phyloP scores from a whole-genome alignment of 2,113 vertebrate genomes.

The Aegypius monachus region DNA sequence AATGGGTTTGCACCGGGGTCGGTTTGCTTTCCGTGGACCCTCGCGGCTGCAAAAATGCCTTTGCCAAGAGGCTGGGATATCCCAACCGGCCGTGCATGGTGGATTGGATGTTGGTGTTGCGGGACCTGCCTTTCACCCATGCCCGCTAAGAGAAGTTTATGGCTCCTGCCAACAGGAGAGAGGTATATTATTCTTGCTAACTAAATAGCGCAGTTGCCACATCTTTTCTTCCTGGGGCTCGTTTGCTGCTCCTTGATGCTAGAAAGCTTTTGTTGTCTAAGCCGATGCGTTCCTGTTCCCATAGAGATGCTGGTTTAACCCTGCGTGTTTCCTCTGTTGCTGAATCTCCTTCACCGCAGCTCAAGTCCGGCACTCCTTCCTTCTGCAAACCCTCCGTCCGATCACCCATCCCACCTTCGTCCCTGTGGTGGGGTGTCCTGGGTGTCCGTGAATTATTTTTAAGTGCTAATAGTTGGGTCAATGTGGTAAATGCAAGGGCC shows the following conservation, averaged over 20 bases:
- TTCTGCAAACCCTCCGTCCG: neutral
- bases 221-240: neutral
- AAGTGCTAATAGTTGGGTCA: neutral
- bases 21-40: neutral
- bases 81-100: rapidly evolving
- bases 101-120: neutral
- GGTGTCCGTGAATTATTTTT: neutral
- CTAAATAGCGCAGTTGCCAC: neutral
- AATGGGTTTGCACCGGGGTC: neutral
- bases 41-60: neutral
- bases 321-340: neutral
- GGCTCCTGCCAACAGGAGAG: neutral
- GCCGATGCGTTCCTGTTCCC: neutral
- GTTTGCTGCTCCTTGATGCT: neutral
- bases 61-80: neutral
- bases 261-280: neutral
- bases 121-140: neutral
- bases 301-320: neutral
- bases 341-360: neutral
- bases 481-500: neutral
- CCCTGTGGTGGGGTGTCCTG: neutral
- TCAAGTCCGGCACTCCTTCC: neutral
- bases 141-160: neutral
- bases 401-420: neutral
- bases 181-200: neutral